phyloP scores from a whole-genome alignment of 2,113 vertebrate genomes.

The Nematolebias whitei region DNA sequence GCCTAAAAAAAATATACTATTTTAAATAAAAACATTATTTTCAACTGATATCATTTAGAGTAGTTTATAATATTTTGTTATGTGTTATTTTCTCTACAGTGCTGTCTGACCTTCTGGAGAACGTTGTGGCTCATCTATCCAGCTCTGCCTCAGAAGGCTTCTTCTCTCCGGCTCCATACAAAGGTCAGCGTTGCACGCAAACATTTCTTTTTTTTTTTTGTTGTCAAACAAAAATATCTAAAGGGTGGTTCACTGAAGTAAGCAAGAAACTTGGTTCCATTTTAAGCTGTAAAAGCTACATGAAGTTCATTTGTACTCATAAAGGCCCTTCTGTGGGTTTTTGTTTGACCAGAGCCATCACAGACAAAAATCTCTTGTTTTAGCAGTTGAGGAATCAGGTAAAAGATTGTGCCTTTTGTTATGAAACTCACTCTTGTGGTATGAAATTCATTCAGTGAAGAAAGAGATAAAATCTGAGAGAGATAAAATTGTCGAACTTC shows the following conservation, averaged over 20 bases:
- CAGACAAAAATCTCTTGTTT: too few species aligned
- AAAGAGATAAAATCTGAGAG: not conserved
- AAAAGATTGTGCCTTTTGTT: too few species aligned
- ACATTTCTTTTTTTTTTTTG: conserved; percentile 1
- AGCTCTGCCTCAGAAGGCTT: conserved; percentile 83
- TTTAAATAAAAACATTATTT: conserved; percentile 1
- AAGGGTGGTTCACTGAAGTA: conserved; percentile 18
- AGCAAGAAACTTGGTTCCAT: not conserved
- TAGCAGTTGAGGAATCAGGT: too few species aligned
- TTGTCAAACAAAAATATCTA: conserved; percentile 24
- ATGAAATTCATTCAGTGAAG: not conserved
- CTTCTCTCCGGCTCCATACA: conserved; percentile 79
- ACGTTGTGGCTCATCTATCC: conserved; percentile 83
- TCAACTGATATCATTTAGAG: conserved; percentile 1
- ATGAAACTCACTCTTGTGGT: not conserved
- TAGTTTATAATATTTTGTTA: not conserved
- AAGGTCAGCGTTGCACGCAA: conserved; percentile 82
- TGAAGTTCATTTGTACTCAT: too few species aligned
- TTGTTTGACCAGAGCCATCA: too few species aligned
- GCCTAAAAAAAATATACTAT: not conserved
- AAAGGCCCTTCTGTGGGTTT: too few species aligned
- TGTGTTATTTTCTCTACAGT: conserved; percentile 80
- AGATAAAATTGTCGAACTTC: not conserved
- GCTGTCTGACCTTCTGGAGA: conserved; percentile 88
- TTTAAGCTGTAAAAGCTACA: too few species aligned